Conservation (phyloP, 2,888 invertebrate genomes). For the Erebia epiphron region DNA sequence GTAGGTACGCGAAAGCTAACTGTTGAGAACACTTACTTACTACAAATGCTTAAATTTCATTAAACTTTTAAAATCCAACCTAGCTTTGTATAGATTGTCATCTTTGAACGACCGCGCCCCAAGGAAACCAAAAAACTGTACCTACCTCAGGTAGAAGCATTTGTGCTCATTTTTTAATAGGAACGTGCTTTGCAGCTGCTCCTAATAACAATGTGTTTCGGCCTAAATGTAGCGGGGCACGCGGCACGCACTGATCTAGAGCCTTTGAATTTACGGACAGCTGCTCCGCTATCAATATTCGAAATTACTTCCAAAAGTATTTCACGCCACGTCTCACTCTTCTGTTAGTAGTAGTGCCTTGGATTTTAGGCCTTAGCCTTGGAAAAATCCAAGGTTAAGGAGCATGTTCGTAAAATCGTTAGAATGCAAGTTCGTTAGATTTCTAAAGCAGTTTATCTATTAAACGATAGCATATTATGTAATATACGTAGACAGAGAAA, state of each 20-base stretch:
- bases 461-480: no score
- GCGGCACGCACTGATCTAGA: slow-evolving; percentile 59
- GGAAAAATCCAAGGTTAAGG: no score
- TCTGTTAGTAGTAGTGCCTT: not conserved
- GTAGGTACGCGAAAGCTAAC: no score
- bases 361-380: no score
- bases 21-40: no score
- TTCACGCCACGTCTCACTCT: not conserved
- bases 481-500: no score
- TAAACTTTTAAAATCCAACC: not conserved
- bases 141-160: slow-evolving; percentile 54
- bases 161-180: slow-evolving; percentile 49
- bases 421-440: no score
- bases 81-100: not conserved
- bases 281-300: slow-evolving; percentile 50
- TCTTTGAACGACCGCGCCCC: slow-evolving; percentile 22
- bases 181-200: slow-evolving; percentile 68
- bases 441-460: no score
- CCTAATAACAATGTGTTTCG: slow-evolving; percentile 64
- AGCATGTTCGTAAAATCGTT: no score
- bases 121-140: slow-evolving; percentile 55
- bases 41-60: not conserved
- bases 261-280: slow-evolving; percentile 56
- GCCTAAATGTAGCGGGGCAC: slow-evolving; percentile 57
- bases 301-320: slow-evolving; percentile 36